Conservation (phyloP, 2,797 vertebrate species). For the Xenops minutus region DNA sequence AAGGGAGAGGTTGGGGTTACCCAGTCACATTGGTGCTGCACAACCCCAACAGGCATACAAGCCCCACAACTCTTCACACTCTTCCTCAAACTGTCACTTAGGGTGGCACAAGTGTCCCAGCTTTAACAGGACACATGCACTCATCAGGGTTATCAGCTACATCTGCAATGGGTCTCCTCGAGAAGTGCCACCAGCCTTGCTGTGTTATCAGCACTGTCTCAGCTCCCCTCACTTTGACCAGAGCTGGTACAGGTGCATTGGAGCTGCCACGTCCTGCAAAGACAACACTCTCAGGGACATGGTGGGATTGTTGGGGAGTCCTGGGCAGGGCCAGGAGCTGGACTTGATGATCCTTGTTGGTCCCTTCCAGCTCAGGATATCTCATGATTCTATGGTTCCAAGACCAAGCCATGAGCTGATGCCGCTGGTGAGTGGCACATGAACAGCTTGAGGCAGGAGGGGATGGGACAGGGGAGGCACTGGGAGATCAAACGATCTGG, state of each 20-base stretch:
- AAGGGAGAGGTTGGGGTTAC: background rate
- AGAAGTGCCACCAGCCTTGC: background rate
- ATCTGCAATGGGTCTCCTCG: background rate
- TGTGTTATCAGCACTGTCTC: background rate
- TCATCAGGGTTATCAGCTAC: background rate
- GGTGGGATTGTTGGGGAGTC: background rate
- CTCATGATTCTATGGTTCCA: background rate
- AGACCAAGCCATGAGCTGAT: background rate
- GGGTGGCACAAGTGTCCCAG: background rate
- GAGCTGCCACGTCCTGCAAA: background rate
- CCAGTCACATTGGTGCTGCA: background rate
- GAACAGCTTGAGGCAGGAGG: background rate
- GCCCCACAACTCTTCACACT: background rate
- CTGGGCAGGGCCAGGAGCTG: background rate
- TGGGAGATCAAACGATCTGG: background rate
- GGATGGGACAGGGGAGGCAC: background rate
- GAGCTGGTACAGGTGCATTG: rapidly evolving
- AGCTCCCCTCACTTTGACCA: background rate
- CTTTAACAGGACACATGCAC: background rate
- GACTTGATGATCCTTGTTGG: background rate
- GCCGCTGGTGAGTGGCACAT: background rate
- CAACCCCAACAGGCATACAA: background rate
- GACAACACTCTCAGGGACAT: background rate
- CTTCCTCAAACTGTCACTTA: background rate
- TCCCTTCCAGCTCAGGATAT: background rate